Percentiles rank a stretch among this genome's conserved stretches.
phyloP scores from a whole-genome alignment of 2,113 vertebrate genomes.

The Ifrita kowaldi region DNA sequence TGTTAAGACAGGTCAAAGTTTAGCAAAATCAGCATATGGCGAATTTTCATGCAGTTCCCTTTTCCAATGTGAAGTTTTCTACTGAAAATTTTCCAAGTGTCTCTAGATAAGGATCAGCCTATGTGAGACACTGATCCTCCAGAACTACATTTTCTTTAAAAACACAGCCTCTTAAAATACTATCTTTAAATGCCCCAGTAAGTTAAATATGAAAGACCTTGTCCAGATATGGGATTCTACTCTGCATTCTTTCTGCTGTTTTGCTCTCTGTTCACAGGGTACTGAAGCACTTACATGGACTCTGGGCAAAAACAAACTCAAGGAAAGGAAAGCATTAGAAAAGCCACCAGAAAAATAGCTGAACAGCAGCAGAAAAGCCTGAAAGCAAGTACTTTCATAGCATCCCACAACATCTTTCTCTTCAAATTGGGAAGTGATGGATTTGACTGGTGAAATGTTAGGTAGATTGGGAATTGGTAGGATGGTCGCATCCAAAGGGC shows the following conservation, averaged over 20 bases:
- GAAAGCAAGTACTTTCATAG: background rate
- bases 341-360: background rate
- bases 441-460: background rate
- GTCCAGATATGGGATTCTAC: background rate
- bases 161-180: background rate
- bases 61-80: background rate
- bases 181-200: background rate
- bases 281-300: background rate
- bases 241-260: background rate
- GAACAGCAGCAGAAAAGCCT: background rate
- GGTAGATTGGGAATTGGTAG: background rate
- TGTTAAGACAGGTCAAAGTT: background rate
- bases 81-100: background rate
- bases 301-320: background rate
- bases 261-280: background rate
- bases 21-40: background rate
- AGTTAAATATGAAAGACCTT: background rate
- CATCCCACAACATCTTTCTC: background rate
- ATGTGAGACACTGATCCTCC: background rate
- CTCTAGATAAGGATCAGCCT: background rate
- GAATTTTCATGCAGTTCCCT: background rate
- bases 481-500: background rate
- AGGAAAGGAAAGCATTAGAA: background rate
- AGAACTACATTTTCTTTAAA: background rate
- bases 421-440: background rate